phyloP scores from a whole-genome alignment of 2,797 vertebrate genomes.

The Sebastes iracundus region DNA sequence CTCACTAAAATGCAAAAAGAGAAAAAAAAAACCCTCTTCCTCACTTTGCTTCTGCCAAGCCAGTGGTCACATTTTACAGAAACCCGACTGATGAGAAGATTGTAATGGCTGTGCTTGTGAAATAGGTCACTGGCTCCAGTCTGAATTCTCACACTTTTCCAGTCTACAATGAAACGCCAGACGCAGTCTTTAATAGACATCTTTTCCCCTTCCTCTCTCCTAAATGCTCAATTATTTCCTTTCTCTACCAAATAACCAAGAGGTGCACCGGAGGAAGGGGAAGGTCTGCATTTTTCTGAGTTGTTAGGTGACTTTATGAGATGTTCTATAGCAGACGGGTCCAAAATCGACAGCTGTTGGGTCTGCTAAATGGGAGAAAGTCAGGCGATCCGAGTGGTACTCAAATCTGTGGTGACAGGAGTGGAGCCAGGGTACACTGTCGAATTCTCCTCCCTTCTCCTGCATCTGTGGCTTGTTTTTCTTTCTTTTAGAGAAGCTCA shows the following conservation, averaged over 20 bases:
- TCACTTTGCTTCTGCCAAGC: constrained; percentile 6
- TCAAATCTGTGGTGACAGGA: constrained; percentile 1
- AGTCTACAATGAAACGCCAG: not conserved
- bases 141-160: constrained; percentile 28
- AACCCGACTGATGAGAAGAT: not conserved
- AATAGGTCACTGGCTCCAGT: constrained; percentile 1
- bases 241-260: not conserved
- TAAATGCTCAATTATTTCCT: constrained; percentile 25
- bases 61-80: constrained; percentile 6
- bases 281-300: constrained; percentile 30
- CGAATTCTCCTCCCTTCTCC: not conserved
- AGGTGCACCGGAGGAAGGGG: not conserved
- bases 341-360: constrained; percentile 43
- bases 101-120: not conserved
- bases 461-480: not conserved
- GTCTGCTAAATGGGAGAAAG: constrained; percentile 3
- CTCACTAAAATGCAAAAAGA: not conserved
- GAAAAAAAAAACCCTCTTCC: not conserved
- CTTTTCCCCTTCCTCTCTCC: not conserved
- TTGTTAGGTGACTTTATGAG: constrained; percentile 44
- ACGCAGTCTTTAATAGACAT: not conserved
- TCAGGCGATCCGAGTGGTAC: not conserved
- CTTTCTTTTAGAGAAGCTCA: not conserved
- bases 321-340: constrained; percentile 34
- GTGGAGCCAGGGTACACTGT: not conserved